Percentiles rank a stretch among this genome's conserved stretches.
Evolutionary conservation across 2,113 vertebrate genomes (phyloP).

Genomic region (Jaculus jaculus): DNA sequence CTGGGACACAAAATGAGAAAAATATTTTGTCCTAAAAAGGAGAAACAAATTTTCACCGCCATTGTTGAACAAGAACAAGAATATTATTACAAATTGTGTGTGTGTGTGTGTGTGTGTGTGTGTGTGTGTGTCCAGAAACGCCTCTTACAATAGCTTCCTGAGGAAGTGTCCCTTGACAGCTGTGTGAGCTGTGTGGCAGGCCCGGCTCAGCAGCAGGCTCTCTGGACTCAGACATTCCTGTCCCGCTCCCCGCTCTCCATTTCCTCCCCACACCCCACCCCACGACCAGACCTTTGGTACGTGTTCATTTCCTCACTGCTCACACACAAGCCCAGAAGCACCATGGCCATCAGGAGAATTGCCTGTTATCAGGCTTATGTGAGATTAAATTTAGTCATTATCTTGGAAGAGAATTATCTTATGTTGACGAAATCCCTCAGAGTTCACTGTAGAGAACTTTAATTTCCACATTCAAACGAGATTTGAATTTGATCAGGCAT

Average conservation of each 20-base stretch:
- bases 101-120: neutral
- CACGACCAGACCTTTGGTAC: neutral
- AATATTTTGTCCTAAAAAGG: neutral
- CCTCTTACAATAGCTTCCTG: rapidly evolving
- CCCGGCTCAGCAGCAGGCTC: no score
- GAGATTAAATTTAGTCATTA: slow-evolving; percentile 68
- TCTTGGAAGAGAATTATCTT: slow-evolving; percentile 55
- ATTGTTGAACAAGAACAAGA: neutral
- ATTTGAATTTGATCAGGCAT: slow-evolving; percentile 46
- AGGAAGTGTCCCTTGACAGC: neutral
- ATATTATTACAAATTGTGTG: neutral
- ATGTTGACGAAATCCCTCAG: slow-evolving; percentile 54
- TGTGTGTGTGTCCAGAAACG: neutral
- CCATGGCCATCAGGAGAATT: neutral
- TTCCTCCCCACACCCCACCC: neutral
- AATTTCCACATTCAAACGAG: slow-evolving; percentile 71
- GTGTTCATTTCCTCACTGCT: neutral
- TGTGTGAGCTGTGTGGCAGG: neutral
- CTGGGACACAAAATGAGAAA: neutral
- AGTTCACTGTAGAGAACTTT: slow-evolving; percentile 41
- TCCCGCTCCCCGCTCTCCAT: neutral
- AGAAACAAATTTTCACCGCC: no score
- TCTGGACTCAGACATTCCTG: neutral
- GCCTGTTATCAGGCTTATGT: slow-evolving; percentile 54
- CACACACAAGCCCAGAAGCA: rapidly evolving